Base-by-base conservation (phyloP, 1,140 invertebrate genomes). In the Ceratina australensis region DNA sequence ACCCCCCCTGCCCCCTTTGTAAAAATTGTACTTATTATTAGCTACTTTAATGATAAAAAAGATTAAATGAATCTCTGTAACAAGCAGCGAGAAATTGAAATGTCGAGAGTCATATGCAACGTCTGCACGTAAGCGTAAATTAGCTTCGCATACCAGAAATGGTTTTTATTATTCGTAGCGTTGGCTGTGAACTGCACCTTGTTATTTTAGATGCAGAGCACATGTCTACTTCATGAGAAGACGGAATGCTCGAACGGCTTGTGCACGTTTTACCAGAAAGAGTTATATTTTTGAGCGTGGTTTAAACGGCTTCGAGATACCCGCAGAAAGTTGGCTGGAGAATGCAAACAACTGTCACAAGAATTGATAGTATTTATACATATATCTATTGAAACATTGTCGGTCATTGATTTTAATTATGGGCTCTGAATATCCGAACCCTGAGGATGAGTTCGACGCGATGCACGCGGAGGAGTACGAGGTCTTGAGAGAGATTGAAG, bases 401-500 rank as follows among this genome's bases (percentile, higher is more conserved):
- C n/a, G 52, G 50, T 60, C n/a, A 0, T 52, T 47, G 2, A 61
- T 54, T 59, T 20, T 52, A 57, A 64, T 61, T 56, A 92, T 88
- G 87, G 94, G 94, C 93, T 89, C 92, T 89, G 95, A 96, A 78
- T 96, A 94, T 93, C 95, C 95, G 2, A 94, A 96, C 90, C 93
- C 94, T 12, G 95, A 96, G 78, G 96, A 96, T 84, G 96, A 96
- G 88, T 96, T 94, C 87, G 96, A 97, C 86, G 90, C 96, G 50
- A 93, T 95, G 87, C 94, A 96, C 85, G 94, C 94, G 28, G 95
- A 96, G 87, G 95, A 96, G 76, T 88, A 95, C 28, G 95, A 96
- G 86, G 84, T 95, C 85, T 88, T 96, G 75, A 92, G 92, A 65
- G 95, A 96, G 90, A 86, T 93, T 65, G 93, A 95, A 83, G 93